Evolutionary conservation across 92 coral and sea anemone species (phyloP), one percentile per base, ranked within the genome.

Genomic region (Actinernus sp.): DNA sequence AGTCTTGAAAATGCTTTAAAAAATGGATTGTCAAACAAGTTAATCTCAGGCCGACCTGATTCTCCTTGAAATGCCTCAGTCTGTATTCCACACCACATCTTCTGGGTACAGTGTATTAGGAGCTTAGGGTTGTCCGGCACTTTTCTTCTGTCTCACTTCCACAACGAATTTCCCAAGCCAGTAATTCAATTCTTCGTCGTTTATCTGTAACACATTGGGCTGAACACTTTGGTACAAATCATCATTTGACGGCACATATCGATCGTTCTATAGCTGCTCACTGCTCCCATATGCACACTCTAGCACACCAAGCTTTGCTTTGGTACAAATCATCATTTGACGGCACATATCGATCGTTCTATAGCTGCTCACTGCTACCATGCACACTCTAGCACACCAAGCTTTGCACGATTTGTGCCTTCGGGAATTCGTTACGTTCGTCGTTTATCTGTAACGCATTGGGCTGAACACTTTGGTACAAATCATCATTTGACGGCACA

Each of bases 371-470:
- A 61, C 16, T 73, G 51, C 44, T 56, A 21, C 72, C 46, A 28
- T 31, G 62, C 61, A 32, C 54, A 73, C n/a, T n/a, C n/a, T n/a
- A n/a, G n/a, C 61, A 49, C 60, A 65, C 82, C 82, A 63, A 33
- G 55, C 24, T 36, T 73, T 75, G 33, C 22, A n/a, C n/a, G n/a
- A n/a, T n/a, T n/a, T n/a, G n/a, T n/a, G n/a, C n/a, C n/a, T n/a
- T n/a, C n/a, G n/a, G n/a, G n/a, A n/a, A 61, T 18, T n/a, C n/a
- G n/a, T n/a, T n/a, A n/a, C n/a, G n/a, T n/a, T n/a, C n/a, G n/a
- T n/a, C 37, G 39, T 50, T 18, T 44, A 24, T 23, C 49, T 3
- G 3, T 13, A 26, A 27, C 21, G 49, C 33, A 21, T 65, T 47
- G 22, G 46, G 41, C 20, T 64, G 31, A 22, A 33, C 19, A 31